These are phyloP conservation scores for Syndactyla subalaris DNA, from an alignment of 2,797 vertebrate species.

Conservation along the genomic window DNA sequence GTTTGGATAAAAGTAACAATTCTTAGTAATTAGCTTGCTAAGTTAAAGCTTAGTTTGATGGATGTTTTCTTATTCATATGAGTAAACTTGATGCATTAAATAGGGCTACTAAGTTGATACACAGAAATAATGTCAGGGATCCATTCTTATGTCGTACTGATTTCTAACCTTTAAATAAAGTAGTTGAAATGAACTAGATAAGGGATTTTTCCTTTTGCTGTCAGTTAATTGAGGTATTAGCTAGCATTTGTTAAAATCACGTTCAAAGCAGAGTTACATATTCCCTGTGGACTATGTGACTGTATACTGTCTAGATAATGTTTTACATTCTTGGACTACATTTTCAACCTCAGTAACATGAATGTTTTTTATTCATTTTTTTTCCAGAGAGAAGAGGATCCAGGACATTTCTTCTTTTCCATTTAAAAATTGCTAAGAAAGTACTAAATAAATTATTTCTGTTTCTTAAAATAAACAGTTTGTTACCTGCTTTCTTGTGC, in stretches of 20 bases:
- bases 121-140: neutral
- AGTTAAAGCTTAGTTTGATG: neutral
- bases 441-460: conserved; percentile 43
- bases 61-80: neutral
- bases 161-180: neutral
- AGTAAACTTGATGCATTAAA: neutral
- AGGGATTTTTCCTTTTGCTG: conserved; percentile 1
- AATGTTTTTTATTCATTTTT: conserved; percentile 7
- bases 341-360: conserved; percentile 1
- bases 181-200: neutral
- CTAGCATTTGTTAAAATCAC: neutral
- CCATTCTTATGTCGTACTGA: neutral
- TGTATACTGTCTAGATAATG: neutral
- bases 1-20: neutral
- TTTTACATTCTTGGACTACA: neutral
- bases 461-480: conserved; percentile 54
- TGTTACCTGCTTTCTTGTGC: conserved; percentile 33
- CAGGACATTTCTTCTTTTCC: neutral
- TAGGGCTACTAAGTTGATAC: neutral
- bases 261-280: neutral
- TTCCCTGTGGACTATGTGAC: neutral
- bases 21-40: neutral
- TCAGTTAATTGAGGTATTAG: neutral
- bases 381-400: conserved; percentile 69
- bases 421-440: neutral